A percentile compares a stretch with the other conserved stretches of the same genome.
Conservation (phyloP, 2,113 vertebrate genomes). For the Bujurquina vittata region DNA sequence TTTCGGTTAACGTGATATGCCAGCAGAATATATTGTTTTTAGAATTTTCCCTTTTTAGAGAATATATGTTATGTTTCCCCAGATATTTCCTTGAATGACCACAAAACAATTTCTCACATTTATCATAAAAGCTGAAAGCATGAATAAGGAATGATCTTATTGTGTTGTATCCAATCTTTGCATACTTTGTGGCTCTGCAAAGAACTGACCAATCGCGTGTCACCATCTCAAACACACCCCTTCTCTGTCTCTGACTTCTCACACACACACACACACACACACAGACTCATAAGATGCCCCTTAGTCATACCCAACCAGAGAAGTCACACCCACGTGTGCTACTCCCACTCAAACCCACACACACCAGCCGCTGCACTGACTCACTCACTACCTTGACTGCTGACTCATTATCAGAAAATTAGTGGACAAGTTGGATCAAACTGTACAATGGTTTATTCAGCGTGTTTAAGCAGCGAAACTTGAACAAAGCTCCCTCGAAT, state of each 20-base stretch:
- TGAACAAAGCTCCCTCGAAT: constrained; percentile 26
- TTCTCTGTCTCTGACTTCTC: neutral
- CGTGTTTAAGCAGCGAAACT: constrained; percentile 18
- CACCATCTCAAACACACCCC: constrained; percentile 42
- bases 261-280: constrained; percentile 2
- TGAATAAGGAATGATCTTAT: constrained; percentile 21
- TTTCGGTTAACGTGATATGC: neutral
- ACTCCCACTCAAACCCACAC: constrained; percentile 36
- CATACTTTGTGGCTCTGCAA: constrained; percentile 22
- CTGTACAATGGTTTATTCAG: constrained; percentile 7
- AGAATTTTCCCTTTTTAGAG: neutral
- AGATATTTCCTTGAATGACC: neutral
- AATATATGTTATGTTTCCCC: neutral
- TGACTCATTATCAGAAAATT: constrained; percentile 57
- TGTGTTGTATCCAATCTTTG: constrained; percentile 14
- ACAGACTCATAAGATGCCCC: constrained; percentile 37
- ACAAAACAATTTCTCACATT: neutral
- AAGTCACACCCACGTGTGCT: constrained; percentile 34
- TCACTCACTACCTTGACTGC: constrained; percentile 34
- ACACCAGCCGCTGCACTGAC: constrained; percentile 34
- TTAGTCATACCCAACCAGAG: constrained; percentile 49
- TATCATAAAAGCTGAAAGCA: neutral
- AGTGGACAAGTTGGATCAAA: constrained; percentile 33
- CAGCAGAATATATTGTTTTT: neutral
- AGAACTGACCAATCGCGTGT: constrained; percentile 50